Evolutionary conservation across 2,888 invertebrate species (phyloP).

Genomic region (Plagiodera versicolora): DNA sequence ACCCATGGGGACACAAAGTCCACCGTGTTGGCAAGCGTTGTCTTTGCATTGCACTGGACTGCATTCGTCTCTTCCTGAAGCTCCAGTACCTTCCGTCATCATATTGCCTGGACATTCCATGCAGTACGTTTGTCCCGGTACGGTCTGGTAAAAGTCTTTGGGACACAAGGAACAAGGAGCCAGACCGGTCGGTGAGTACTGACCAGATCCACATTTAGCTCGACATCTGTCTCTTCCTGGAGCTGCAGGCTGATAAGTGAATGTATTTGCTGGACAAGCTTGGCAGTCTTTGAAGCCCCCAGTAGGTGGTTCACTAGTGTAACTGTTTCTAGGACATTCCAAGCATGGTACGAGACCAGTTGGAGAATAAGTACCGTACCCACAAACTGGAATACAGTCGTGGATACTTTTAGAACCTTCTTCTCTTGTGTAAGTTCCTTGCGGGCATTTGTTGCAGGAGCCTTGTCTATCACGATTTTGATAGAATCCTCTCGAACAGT

Average conservation of each 20-base stretch:
- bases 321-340: constrained; percentile 92
- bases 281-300: constrained; percentile 93
- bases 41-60: constrained; percentile 84
- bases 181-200: constrained; percentile 89
- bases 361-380: constrained; percentile 93
- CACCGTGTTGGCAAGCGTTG: constrained; percentile 87
- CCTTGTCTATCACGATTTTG: constrained; percentile 92
- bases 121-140: constrained; percentile 82
- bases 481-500: constrained; percentile 90
- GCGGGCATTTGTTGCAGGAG: constrained; percentile 85
- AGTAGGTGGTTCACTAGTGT: constrained; percentile 82
- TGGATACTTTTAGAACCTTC: constrained; percentile 84
- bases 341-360: constrained; percentile 92
- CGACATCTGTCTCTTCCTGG: constrained; percentile 80
- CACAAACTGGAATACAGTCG: constrained; percentile 92
- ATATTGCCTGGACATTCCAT: constrained; percentile 89
- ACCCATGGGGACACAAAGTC: constrained; percentile 83
- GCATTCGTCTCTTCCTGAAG: constrained; percentile 84
- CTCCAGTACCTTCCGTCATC: constrained; percentile 79
- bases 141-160: constrained; percentile 86
- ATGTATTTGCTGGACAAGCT: constrained; percentile 86
- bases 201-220: constrained; percentile 86
- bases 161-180: constrained; percentile 94
- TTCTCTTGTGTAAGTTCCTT: constrained; percentile 90
- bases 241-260: constrained; percentile 90